Evolutionary conservation across 2,113 vertebrate species (phyloP), one percentile per base, ranked within the genome.

Genomic region (Austrofundulus limnaeus): DNA sequence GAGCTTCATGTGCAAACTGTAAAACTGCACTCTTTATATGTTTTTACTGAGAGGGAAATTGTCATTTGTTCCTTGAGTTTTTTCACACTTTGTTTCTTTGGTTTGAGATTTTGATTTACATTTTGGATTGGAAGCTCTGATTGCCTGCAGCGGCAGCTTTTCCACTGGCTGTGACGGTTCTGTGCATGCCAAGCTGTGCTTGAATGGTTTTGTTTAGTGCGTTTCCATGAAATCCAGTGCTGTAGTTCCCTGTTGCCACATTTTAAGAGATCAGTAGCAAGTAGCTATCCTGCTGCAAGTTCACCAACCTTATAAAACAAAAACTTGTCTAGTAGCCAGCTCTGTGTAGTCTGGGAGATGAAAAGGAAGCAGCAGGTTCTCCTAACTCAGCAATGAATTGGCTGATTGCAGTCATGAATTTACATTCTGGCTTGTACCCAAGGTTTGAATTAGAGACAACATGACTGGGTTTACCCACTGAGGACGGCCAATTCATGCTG

Each of bases 1-100:
- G 72, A 64, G 31, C 54, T n/a, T 56, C n/a, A 55, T 73, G 66
- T 64, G 76, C 72, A 62, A 80, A 66, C 72, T 75, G 70, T 63
- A 56, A 77, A 63, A 70, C 64, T 61, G 24, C 70, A 81, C 37
- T 24, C 10, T 39, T 11, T 61, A 52, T 31, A 19, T 68, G 43
- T 69, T 58, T 5, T 72, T 63, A 28, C 37, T 31, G 72, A 34
- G 23, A 72, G 59, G 54, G 15, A 77, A 39, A 43, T 9, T 43
- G 53, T 52, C 66, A 39, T 16, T 31, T 77, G 53, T 19, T 8
- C 66, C 58, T 48, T 23, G 15, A 2, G 14, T 60, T 24, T 53
- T 28, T n/a, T 38, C 15, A 17, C 38, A 1, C 46, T 25, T 24
- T 67, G 46, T 58, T 66, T 23, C 48, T 25, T 11, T 8, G 31